These are phyloP conservation scores for Tympanoctomys barrerae DNA, from an alignment of 2,797 vertebrate species.

Conservation along the genomic window DNA sequence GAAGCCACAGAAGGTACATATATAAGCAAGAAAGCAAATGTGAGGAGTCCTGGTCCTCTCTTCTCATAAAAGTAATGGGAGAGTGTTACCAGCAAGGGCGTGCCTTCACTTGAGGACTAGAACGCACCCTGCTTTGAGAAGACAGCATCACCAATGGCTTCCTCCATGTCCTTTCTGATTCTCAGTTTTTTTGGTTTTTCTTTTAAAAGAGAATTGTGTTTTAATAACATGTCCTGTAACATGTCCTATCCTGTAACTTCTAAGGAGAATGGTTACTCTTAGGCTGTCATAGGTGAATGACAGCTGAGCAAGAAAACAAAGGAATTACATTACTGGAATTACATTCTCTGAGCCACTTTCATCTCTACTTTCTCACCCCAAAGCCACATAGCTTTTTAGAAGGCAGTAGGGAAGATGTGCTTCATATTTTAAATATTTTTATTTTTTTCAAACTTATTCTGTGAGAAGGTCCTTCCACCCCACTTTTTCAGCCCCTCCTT, in stretches of 20 bases:
- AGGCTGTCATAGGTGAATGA: background rate
- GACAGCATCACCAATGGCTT: background rate
- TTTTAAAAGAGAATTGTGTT: background rate
- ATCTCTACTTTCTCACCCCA: conserved; percentile 18
- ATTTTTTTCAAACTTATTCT: background rate
- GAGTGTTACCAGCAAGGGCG: background rate
- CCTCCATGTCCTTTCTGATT: background rate
- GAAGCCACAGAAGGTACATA: background rate
- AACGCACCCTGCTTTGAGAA: background rate
- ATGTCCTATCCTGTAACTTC: conserved; percentile 24
- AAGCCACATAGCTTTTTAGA: background rate
- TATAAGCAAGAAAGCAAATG: background rate
- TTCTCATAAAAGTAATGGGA: background rate
- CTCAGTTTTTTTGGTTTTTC: background rate
- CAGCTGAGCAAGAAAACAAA: background rate
- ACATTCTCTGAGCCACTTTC: background rate
- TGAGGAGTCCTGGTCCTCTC: background rate
- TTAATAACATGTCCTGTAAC: conserved; percentile 36
- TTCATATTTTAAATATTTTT: background rate
- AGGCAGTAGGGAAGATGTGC: background rate
- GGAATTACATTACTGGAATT: too few relatives aligned
- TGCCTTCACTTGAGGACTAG: background rate
- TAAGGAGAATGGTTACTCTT: background rate
- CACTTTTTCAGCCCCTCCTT: background rate
- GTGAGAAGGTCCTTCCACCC: background rate